These are phyloP conservation scores for Illadopsis cleaveri DNA, from an alignment of 2,113 vertebrate species.

Conservation along the genomic window DNA sequence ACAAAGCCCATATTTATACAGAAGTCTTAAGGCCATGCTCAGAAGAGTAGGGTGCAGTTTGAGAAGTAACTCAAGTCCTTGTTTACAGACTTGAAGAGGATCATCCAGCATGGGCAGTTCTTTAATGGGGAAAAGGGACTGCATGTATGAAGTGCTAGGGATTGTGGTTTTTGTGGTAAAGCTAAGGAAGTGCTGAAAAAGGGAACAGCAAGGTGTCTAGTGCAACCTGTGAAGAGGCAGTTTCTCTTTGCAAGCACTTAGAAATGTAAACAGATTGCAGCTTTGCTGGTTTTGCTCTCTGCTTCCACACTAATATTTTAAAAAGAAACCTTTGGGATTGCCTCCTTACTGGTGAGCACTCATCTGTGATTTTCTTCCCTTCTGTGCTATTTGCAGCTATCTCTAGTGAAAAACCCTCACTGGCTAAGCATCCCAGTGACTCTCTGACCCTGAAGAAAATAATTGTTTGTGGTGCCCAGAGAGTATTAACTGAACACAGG, in stretches of 20 bases:
- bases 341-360: background rate
- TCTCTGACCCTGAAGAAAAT: background rate
- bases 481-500: background rate
- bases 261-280: background rate
- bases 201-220: background rate
- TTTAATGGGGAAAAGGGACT: background rate
- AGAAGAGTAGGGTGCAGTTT: background rate
- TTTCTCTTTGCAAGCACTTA: background rate
- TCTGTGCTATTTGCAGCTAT: background rate
- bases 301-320: background rate
- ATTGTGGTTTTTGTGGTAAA: background rate
- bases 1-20: fast-evolving
- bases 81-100: background rate
- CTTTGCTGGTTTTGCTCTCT: background rate
- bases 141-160: background rate
- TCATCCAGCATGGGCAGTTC: background rate
- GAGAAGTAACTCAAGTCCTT: background rate
- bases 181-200: background rate
- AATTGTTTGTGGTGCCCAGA: background rate
- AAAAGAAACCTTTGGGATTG: background rate
- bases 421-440: background rate
- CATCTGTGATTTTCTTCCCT: background rate
- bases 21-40: background rate
- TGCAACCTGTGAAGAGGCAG: background rate
- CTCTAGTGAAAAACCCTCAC: background rate